Evolutionary conservation across 2,797 vertebrate genomes (phyloP).

Genomic region (Choloepus didactylus): DNA sequence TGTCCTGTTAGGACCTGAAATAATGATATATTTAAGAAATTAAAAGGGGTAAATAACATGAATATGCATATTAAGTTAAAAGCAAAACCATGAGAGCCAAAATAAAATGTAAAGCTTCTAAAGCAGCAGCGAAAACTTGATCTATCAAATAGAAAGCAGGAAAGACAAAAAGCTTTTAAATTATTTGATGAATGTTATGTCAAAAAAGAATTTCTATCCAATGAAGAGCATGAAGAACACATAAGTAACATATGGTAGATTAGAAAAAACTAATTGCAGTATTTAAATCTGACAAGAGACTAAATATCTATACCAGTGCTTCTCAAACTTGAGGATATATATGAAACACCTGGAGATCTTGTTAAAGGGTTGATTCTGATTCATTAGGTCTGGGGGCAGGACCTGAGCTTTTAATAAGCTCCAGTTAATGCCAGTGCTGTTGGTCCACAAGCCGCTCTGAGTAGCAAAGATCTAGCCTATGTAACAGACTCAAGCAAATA

Average conservation of each 20-base stretch:
- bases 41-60: background rate
- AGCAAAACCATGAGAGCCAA: background rate
- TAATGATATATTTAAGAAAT: background rate
- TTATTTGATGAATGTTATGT: background rate
- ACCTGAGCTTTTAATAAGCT: too few species aligned
- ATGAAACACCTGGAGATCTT: too few species aligned
- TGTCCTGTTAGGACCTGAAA: background rate
- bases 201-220: background rate
- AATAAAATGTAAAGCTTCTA: background rate
- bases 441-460: background rate
- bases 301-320: background rate
- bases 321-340: background rate
- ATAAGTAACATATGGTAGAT: background rate
- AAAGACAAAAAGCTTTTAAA: background rate
- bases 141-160: background rate
- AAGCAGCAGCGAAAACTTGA: background rate
- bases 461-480: background rate
- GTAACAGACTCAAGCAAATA: background rate
- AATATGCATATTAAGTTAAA: conserved; percentile 6
- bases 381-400: too few species aligned
- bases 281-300: background rate
- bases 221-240: background rate
- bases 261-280: background rate
- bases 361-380: too few species aligned
- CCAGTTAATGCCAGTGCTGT: too few species aligned